Evolutionary conservation across 2,113 vertebrate genomes (phyloP).

Genomic region (Panurus biarmicus): DNA sequence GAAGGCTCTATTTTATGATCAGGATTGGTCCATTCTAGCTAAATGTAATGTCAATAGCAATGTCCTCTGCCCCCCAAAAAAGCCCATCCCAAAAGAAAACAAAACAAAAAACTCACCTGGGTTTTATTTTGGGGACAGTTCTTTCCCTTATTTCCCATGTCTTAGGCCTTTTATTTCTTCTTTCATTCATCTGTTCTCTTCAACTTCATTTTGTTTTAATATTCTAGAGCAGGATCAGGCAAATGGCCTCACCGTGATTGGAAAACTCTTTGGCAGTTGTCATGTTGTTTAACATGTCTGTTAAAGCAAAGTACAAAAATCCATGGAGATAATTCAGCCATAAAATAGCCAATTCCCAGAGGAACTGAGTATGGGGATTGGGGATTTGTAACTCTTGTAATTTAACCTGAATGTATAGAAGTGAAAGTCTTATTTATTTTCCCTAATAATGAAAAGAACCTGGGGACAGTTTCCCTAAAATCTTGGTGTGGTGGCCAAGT

Average conservation of each 20-base stretch:
- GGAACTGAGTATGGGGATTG: background rate
- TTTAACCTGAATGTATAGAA: background rate
- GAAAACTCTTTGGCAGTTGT: background rate
- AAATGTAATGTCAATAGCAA: background rate
- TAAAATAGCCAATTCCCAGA: background rate
- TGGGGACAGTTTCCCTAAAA: background rate
- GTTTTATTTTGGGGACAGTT: background rate
- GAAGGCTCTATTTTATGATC: background rate
- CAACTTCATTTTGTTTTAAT: background rate
- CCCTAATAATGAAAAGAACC: background rate
- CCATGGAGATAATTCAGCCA: background rate
- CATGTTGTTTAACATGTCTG: no score
- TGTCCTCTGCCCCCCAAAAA: rapidly evolving
- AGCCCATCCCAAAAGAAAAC: background rate
- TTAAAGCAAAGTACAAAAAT: background rate
- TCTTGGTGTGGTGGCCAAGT: rapidly evolving
- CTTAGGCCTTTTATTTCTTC: background rate
- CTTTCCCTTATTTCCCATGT: background rate
- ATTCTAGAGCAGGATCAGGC: background rate
- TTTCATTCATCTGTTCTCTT: background rate
- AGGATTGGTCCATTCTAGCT: background rate
- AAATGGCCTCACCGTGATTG: rapidly evolving
- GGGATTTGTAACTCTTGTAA: background rate
- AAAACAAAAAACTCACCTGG: background rate
- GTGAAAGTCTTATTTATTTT: background rate